phyloP scores from a whole-genome alignment of 1,140 invertebrate species.

The Pseudomyrmex concolor region DNA sequence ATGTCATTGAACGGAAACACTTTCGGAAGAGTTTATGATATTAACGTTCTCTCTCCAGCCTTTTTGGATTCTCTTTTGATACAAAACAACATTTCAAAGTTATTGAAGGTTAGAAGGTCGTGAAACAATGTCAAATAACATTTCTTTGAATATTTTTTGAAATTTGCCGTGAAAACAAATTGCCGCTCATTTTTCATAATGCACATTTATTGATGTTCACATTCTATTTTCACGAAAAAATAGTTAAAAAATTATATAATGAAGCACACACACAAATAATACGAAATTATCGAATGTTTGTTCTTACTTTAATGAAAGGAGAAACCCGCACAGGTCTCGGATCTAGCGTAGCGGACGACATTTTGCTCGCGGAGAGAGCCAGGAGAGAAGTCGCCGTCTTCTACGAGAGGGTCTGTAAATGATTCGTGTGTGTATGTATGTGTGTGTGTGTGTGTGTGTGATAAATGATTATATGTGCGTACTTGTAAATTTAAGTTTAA shows the following conservation, averaged over 20 bases:
- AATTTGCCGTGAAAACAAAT: neutral
- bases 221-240: conserved; percentile 63
- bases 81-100: neutral
- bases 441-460: too few species aligned
- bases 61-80: too few species aligned
- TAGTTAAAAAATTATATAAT: conserved; percentile 69
- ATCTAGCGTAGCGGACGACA: conserved; percentile 78
- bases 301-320: conserved; percentile 89
- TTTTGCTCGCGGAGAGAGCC: conserved; percentile 65
- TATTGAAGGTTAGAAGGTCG: conserved; percentile 42
- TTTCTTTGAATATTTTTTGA: neutral
- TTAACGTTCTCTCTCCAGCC: too few species aligned
- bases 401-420: too few species aligned
- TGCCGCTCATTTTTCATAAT: conserved; percentile 3
- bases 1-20: neutral
- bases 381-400: too few species aligned
- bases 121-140: neutral
- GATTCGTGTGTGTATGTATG: too few species aligned
- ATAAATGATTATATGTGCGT: too few species aligned
- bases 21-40: too few species aligned
- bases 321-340: conserved; percentile 88
- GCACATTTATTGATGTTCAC: conserved; percentile 9
- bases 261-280: conserved; percentile 39
- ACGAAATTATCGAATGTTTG: conserved; percentile 40
- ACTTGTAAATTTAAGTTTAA: too few species aligned